Evolutionary conservation across 2,113 vertebrate species (phyloP), one percentile per base, ranked within the genome.

Genomic region (Bubo blakistoni): DNA sequence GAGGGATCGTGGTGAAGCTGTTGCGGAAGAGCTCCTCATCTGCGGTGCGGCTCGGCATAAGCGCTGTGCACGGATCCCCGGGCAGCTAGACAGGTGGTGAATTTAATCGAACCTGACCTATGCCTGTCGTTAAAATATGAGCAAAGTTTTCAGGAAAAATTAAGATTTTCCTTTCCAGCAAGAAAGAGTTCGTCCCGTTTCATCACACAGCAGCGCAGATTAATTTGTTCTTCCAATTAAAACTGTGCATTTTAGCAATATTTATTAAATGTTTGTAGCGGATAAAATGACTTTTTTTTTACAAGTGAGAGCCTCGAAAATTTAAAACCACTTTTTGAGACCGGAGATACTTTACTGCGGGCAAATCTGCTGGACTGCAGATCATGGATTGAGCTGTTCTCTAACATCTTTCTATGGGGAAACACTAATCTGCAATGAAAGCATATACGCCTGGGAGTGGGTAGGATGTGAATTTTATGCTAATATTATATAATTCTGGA

Each of bases 391-490:
- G 27, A 63, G 36, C 30, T 29, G 2, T 18, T 71, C 52, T 20
- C 11, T 9, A 42, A 36, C 30, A 29, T 9, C n/a, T 49, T 73
- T 42, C 52, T 22, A 2, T 4, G 30, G 55, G n/a, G 55, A 44
- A 63, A 54, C 11, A 3, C 27, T 30, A 14, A 55, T 21, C 42
- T 46, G 76, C 36, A 27, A 26, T 19, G 34, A 38, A 26, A 80
- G 40, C 8, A 11, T 12, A 15, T 4, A 44, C 1, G 2, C 26
- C 3, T 2, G 30, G 40, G 77, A 81, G 62, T 0, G 4, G 40
- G n/a, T 2, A 55, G 51, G 66, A 66, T 29, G 52, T 3, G 46
- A 40, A 40, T 51, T 62, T 29, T 49, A 44, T 44, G 32, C 26
- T 76, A 29, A 76, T 38, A 44, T 12, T 36, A 3, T 16, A 2